Evolutionary conservation across 2,797 vertebrate genomes (phyloP), one percentile per base, ranked within the genome.

Genomic region (Macroramphosus scolopax): DNA sequence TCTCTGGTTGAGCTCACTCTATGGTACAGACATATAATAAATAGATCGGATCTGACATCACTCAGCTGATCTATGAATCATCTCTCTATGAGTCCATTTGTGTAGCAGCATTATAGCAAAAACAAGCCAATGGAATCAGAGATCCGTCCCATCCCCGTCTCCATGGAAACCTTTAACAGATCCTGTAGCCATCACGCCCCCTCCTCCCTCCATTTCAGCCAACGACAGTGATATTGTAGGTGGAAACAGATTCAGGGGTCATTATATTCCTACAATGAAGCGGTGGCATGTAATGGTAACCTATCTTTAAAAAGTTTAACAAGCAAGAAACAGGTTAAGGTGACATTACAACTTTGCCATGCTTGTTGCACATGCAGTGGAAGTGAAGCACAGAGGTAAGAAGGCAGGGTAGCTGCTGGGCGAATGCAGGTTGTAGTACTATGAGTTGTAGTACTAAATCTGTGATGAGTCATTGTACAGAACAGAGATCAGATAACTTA

Each of bases 21-120:
- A 96, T 94, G 91, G 92, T 95, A 95, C 93, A 95, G 92, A 92
- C 94, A 92, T 94, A 93, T 89, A 95, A 95, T 96, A 93, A 93
- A 95, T 87, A 89, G 93, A 94, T 92, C 93, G 77, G 82, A 87
- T 92, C 90, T 91, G 89, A 91, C 86, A 88, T 92, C 89, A 88
- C 92, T 93, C 91, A 93, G 91, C 91, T 82, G 92, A 94, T 92
- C 92, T 95, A 94, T 88, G 88, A 92, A 91, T 89, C 92, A 85
- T 80, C 81, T 86, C 77, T 86, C 89, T 87, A 92, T 71, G 91
- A 91, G 89, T 92, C 91, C 91, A 90, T 92, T 91, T 91, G 90
- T 82, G 87, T 95, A 96, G 94, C 94, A 96, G 94, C 93, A 90
- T 92, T 82, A 92, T 85, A 93, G 89, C 89, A 83, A 86, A 88